Base-by-base conservation (phyloP, 1,140 invertebrate genomes). In the Scaptomyza montana region DNA sequence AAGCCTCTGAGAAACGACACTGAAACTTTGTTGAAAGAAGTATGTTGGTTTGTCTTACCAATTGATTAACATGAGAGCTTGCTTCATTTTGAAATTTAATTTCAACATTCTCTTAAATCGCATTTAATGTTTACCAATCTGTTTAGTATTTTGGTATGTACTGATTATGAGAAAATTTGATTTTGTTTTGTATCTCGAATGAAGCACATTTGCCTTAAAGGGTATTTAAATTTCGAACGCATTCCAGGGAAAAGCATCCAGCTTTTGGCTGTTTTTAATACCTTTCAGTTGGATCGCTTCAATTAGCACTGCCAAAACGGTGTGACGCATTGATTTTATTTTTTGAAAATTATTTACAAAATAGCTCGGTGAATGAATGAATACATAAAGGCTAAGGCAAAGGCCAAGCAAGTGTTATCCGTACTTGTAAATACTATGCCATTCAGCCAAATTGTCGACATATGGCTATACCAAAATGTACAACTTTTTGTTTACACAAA, bases 301-400 rank as follows among this genome's bases (percentile, higher is more conserved):
- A 86, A 81, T 86, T 87, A 78, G 67, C 78, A 61, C 61, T 68
- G 53, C 16, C 55, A 54, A 36, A 71, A 86, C 64, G 49, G 69
- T 70, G 72, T 86, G 81, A 86, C 77, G 81, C 81, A 86, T 77
- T 77, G 78, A 74, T 79, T 86, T 87, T 67, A 70, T 86, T 87
- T 86, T 87, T 86, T 71, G 51, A 70, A 86, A 84, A 80, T 68
- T 78, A 78, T 75, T 78, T 81, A 57, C 57, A 72, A 76, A 65
- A 54, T 33, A 59, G 30, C 47, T 47, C 28, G 28, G 25, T 6
- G 19, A 51, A 60, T 50, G 54, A 13, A 28, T n/a, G 39, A 36
- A 36, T 36, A 36, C 30, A 33, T 50, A 53, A 61, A 45, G 41
- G 56, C 64, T 50, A 61, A 47, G 49, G 64, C 64, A 77, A 66